Evolutionary conservation across 1,140 invertebrate species (phyloP), one percentile per base, ranked within the genome.

Genomic region (Tenebrio molitor): DNA sequence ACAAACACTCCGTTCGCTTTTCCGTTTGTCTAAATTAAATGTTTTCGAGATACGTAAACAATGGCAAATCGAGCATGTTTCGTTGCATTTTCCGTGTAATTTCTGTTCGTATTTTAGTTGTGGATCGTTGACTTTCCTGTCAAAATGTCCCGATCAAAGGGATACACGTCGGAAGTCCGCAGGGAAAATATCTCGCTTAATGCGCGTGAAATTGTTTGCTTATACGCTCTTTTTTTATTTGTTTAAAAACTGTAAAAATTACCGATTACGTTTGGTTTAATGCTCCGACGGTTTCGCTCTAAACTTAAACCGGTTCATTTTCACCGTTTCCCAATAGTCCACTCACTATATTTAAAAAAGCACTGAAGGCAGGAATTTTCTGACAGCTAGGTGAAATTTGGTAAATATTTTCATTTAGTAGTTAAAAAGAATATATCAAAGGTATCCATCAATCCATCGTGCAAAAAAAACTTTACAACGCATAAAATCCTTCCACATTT

Each of bases 141-240:
- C 5, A 12, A 39, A 5, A 12, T 39, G 36, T 39, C 5, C 5
- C 2, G 2, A 12, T 2, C 5, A 39, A 39, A 39, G 36, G 12
- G 36, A 12, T 12, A 5, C 4, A 33, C 4, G 36, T 2, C n/a
- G 36, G 12, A 39, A 39, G 12, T 39, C n/a, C 3, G 29, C 29
- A 39, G 2, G 36, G 7, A 53, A 10, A 25, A 53, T 23, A 4
- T 10, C 46, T 19, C 21, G 50, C 15, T 58, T 29, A 58, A 58
- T 29, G 21, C 29, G 50, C 50, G 50, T 25, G 7, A 58, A 58
- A 58, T 58, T 53, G 46, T 25, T 53, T 25, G 19, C n/a, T 25
- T 53, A 15, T 23, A 16, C 3, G 19, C 44, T 16, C 17, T 46
- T 19, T 50, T 21, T 50, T 25, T 25, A 58, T 33, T 58, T 58